Conservation (phyloP, 2,113 vertebrate species). For the Muntiacus reevesi region DNA sequence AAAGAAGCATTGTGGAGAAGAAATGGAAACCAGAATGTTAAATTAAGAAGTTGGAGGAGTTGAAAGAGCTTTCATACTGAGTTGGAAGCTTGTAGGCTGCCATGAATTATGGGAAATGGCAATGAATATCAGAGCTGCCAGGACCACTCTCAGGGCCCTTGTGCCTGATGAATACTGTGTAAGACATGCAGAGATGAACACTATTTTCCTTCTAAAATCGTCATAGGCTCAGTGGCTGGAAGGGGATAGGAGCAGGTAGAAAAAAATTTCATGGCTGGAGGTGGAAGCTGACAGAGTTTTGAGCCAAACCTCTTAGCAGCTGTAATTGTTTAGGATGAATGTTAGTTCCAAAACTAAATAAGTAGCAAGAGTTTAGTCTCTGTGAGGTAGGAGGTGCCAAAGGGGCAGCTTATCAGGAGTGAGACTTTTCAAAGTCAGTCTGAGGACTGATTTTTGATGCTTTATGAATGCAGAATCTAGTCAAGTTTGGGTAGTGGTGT, state of each 20-base stretch:
- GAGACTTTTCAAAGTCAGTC: conserved; percentile 30
- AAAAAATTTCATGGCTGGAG: background rate
- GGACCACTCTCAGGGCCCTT: background rate
- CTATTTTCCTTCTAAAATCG: conserved; percentile 26
- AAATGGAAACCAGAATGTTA: conserved; percentile 17
- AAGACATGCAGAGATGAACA: background rate
- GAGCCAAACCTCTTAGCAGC: background rate
- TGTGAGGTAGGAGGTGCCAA: background rate
- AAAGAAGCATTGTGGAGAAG: background rate
- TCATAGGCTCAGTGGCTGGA: background rate
- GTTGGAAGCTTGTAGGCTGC: background rate
- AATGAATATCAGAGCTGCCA: background rate
- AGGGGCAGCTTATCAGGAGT: background rate
- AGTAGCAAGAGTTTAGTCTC: background rate
- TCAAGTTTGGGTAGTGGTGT: conserved; percentile 1
- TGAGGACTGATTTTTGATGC: background rate
- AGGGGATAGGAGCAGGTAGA: background rate
- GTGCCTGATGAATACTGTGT: background rate
- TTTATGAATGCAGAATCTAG: background rate
- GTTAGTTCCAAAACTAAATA: conserved; percentile 31
- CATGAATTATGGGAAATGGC: background rate
- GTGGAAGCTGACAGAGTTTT: conserved; percentile 2
- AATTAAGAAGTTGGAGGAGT: background rate
- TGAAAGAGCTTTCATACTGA: conserved; percentile 8
- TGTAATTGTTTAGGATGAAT: conserved; percentile 17